A percentile compares a stretch with the other conserved stretches of the same genome.
Conservation (phyloP, 2,797 vertebrate species). For the Myripristis murdjan region DNA sequence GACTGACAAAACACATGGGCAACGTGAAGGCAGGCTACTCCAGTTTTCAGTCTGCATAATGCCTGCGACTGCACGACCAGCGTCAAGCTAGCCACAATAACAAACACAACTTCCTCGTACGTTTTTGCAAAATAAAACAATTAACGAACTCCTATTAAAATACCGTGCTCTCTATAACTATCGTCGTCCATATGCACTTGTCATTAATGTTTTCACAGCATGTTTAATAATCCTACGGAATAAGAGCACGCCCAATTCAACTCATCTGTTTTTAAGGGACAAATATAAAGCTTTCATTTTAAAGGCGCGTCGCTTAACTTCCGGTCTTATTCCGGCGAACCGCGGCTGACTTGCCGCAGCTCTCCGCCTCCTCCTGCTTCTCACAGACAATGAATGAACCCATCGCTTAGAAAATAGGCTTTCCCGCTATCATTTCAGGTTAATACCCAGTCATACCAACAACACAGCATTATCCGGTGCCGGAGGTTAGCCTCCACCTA, state of each 20-base stretch:
- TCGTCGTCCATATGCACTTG: accelerated
- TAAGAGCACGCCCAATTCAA: no score
- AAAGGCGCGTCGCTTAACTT: constrained; percentile 21
- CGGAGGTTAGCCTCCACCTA: not conserved
- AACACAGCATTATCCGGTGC: not conserved
- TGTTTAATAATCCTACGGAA: not conserved
- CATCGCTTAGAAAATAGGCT: constrained; percentile 43
- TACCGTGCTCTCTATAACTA: not conserved
- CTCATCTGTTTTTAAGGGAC: not conserved
- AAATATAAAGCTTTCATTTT: constrained; percentile 16
- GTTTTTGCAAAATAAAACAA: constrained; percentile 41
- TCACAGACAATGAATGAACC: constrained; percentile 80
- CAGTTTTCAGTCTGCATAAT: constrained; percentile 25
- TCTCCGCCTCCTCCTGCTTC: constrained; percentile 61
- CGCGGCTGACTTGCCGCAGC: constrained; percentile 61
- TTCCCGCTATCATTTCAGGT: constrained; percentile 50
- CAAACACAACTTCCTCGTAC: no score
- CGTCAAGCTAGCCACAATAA: constrained; percentile 19
- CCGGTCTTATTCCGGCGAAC: constrained; percentile 34
- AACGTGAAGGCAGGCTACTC: constrained; percentile 17
- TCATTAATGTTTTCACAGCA: not conserved
- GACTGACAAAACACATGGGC: constrained; percentile 12
- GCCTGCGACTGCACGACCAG: constrained; percentile 13
- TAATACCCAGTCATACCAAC: not conserved
- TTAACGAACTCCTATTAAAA: no score